Percentiles rank a stretch among this genome's conserved stretches.
Evolutionary conservation across 2,113 vertebrate genomes (phyloP).

Genomic region (Cavia porcellus): DNA sequence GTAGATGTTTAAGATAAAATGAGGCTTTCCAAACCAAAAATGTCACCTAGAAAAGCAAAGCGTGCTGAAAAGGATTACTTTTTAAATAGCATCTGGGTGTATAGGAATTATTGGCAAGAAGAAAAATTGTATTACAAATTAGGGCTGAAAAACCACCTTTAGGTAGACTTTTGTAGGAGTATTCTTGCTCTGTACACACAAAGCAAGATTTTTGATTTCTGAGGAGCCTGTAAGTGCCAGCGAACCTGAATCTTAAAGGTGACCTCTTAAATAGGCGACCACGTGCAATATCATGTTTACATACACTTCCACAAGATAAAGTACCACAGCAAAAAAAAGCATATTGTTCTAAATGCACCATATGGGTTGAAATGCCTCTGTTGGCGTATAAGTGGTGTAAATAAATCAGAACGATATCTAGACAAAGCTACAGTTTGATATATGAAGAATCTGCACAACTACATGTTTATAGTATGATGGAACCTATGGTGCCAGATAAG

Average conservation of each 20-base stretch:
- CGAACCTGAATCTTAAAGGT: slow-evolving; percentile 76
- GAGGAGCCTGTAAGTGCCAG: slow-evolving; percentile 45
- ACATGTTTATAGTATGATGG: slow-evolving; percentile 85
- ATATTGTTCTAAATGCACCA: slow-evolving; percentile 81
- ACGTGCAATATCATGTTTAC: slow-evolving; percentile 62
- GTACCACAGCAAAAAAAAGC: slow-evolving; percentile 78
- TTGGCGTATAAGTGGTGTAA: slow-evolving; percentile 83
- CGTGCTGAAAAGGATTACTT: not conserved
- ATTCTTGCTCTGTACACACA: slow-evolving; percentile 65
- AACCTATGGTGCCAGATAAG: slow-evolving; percentile 83
- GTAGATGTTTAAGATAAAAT: not conserved
- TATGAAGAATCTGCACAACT: slow-evolving; percentile 84
- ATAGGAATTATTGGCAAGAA: not conserved
- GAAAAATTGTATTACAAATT: slow-evolving; percentile 5
- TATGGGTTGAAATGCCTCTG: slow-evolving; percentile 81
- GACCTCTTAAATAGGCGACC: slow-evolving; percentile 79
- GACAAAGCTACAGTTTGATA: slow-evolving; percentile 87
- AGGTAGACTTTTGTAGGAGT: slow-evolving; percentile 38
- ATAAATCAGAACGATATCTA: slow-evolving; percentile 89
- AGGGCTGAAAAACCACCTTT: slow-evolving; percentile 54
- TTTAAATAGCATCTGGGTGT: not conserved
- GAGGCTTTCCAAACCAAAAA: slow-evolving; percentile 49
- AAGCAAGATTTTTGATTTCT: slow-evolving; percentile 50
- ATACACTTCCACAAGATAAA: slow-evolving; percentile 83
- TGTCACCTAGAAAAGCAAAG: not conserved